Evolutionary conservation across 2,113 vertebrate species (phyloP), one percentile per base, ranked within the genome.

Genomic region (Toxotes jaculatrix): DNA sequence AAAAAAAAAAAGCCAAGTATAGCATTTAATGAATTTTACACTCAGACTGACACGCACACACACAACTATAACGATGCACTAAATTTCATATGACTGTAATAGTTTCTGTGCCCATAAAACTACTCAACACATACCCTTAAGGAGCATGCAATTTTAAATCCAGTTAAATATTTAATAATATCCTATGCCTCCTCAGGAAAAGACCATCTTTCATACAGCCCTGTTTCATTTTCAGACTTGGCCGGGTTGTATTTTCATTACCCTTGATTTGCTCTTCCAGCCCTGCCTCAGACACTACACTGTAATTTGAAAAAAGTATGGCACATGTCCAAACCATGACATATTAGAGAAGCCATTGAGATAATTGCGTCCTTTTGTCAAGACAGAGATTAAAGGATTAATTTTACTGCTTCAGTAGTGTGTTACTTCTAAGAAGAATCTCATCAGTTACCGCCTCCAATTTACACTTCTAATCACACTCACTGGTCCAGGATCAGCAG

Each of bases 101-200:
- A 34, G 55, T 61, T 62, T 63, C 7, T 2, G 19, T 64, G 17
- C 34, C 7, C 21, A 77, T 73, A 38, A 53, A 79, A 80, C 34
- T 51, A 75, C 76, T 84, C 77, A 31, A 38, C 60, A 63, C 57
- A 61, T 69, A 27, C 64, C 79, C 69, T 45, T 32, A 42, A 79
- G 60, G 47, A 80, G 63, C 90, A 79, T 82, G 55, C 71, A 60
- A 77, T 87, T 84, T 77, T 79, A 90, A 87, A 82, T 69, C 61
- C 53, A 73, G 32, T 71, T 89, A 23, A 85, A 89, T 88, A 87
- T 88, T 90, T 91, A 31, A 89, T 89, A 23, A 55, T 59, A 79
- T 79, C 66, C 69, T 45, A 68, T 79, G 66, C 57, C 63, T 85
- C 70, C 68, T 49, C 12, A 21, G 53, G 43, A 69, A 43, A 59